These are phyloP conservation scores for Trypoxylus dichotomus DNA, from an alignment of 1,140 invertebrate genomes.

Conservation along the genomic window DNA sequence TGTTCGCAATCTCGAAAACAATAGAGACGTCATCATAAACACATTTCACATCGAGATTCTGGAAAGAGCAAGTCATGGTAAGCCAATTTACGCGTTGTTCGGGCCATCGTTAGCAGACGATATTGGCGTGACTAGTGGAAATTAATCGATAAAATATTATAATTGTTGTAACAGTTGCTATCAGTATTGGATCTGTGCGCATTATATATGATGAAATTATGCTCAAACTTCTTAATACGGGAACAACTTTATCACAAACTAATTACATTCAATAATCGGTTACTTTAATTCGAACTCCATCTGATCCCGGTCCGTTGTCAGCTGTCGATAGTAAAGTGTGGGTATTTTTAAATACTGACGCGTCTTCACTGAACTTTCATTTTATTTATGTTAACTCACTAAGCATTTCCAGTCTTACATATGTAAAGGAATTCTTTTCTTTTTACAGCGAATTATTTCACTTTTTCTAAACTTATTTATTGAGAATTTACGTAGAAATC, in stretches of 20 bases:
- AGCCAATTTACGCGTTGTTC: conserved; percentile 51
- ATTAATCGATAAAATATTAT: conserved; percentile 54
- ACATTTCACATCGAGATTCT: conserved; percentile 48
- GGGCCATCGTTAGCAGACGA: conserved; percentile 51
- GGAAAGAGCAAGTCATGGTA: conserved; percentile 52
- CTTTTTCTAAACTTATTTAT: too few relatives aligned
- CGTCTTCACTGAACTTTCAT: neutral
- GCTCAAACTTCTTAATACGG: conserved; percentile 28
- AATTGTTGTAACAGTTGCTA: conserved; percentile 51
- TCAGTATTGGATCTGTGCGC: conserved; percentile 31
- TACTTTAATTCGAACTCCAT: conserved; percentile 4
- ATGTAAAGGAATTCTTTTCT: too few relatives aligned
- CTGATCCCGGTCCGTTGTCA: conserved; percentile 28
- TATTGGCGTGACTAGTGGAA: conserved; percentile 52
- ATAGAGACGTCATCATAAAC: conserved; percentile 53
- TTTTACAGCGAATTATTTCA: too few relatives aligned
- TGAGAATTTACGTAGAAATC: neutral
- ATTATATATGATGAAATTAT: conserved; percentile 30
- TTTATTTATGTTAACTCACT: neutral
- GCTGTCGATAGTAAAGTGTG: conserved; percentile 29
- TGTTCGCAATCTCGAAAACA: conserved; percentile 44
- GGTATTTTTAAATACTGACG: conserved; percentile 9
- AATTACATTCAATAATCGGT: conserved; percentile 29
- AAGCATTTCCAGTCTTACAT: neutral
- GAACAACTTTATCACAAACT: conserved; percentile 31